phyloP scores from a whole-genome alignment of 2,113 vertebrate species.

The Melanerpes formicivorus region DNA sequence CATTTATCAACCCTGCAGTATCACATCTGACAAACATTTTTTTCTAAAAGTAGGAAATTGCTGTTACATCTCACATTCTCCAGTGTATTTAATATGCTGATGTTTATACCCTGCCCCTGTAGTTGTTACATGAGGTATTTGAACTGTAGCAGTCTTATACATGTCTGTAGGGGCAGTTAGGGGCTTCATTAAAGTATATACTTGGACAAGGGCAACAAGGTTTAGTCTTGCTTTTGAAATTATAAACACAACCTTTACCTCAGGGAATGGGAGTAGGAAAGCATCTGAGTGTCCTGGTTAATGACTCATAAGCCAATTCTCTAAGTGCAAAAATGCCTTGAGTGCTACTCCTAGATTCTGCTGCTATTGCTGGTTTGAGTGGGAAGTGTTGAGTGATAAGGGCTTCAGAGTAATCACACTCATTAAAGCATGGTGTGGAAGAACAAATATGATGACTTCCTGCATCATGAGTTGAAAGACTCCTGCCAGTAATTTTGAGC shows the following conservation, averaged over 20 bases:
- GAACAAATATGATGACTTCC: not conserved
- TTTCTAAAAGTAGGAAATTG: not conserved
- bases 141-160: not conserved
- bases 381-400: not conserved
- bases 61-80: not conserved
- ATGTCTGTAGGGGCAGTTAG: not conserved
- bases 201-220: not conserved
- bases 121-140: not conserved
- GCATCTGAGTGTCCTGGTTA: not conserved
- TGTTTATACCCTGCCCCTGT: not conserved
- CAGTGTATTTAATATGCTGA: not conserved
- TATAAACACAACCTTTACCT: not conserved
- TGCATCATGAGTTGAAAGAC: not conserved
- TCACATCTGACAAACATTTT: not conserved
- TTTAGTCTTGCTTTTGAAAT: not conserved
- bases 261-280: not conserved
- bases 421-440: not conserved
- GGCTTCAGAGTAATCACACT: not conserved
- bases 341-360: not conserved
- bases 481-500: not conserved
- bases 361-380: not conserved
- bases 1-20: not conserved
- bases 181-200: not conserved
- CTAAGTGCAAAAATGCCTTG: not conserved
- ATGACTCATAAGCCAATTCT: not conserved